Base-by-base conservation (phyloP, 2,888 invertebrate species). In the Morinoia aosen region DNA sequence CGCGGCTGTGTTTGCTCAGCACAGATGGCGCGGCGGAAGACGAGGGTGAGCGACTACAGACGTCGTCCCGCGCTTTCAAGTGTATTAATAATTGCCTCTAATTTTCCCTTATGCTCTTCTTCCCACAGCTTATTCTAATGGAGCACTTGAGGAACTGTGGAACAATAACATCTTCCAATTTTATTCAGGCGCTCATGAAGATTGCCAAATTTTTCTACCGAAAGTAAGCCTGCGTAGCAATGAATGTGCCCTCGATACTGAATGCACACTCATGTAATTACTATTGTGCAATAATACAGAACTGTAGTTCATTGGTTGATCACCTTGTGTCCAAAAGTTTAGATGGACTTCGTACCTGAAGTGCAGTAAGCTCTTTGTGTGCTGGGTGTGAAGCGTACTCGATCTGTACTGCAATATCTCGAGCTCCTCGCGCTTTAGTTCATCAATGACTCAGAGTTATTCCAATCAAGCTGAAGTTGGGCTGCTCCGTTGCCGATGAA, bases 1-100 rank as follows among this genome's bases (percentile, higher is more conserved):
- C 76, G 76, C 8, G 19, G 25, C 33, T 33, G 76, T 76, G 76
- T 76, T 76, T 76, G 76, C 76, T 33, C 76, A 76, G 76, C 76
- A 76, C 76, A 76, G 19, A 76, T 76, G 76, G 76, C 76, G 76
- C 76, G 33, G 76, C 76, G 76, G 76, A 76, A 76, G 76, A 76
- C 76, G 76, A 76, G 76, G 76, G 76, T 76, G 76, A 76, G 76
- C 8, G 76, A 76, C 76, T 76, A 76, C 76, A 76, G 76, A 76
- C 76, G 76, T 33, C 76, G 76, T 76, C 76, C 1, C 33, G 19
- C 76, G 8, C 25, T 33, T 76, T 76, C 76, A 76, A 76, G 76
- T 76, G 76, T 33, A 33, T 76, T 76, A 76, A 76, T 76, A 76
- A 76, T 76, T 76, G 76, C 76, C 76, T 76, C 76, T 76, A 76